Base-by-base conservation (phyloP, 1,140 invertebrate genomes). In the Drosophila nikananu region DNA sequence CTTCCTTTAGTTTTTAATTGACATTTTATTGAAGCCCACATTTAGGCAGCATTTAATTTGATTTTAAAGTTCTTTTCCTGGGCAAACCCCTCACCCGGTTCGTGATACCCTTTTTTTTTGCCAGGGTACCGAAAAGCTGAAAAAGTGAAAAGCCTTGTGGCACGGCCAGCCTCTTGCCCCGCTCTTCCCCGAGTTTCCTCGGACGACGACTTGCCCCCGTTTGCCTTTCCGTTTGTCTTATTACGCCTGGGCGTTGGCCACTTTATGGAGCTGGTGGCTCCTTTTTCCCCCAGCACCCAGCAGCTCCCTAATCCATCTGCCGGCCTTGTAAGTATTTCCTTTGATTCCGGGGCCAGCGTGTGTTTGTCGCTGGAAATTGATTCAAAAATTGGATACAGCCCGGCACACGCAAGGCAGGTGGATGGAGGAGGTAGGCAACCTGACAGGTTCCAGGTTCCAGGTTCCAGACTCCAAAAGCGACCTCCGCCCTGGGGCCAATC, bases 331-430 rank as follows among this genome's bases (percentile, higher is more conserved):
- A 59, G 54, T 57, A 51, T 55, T 67, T 57, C 54, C 42, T 54
- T 77, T 77, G 74, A 58, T 74, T 74, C 59, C 21, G 21, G 32
- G 37, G 42, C 32, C 51, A 58, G 68, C 60, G 72, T 81, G 73
- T 81, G 81, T 71, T 87, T 89, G 84, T 80, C 80, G 64, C 58
- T 49, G 79, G 48, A 74, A 87, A 89, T 83, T 74, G 80, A 87
- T 83, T 83, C 80, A 80, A 80, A 77, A 80, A 74, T 71, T 71
- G 80, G 57, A 65, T 77, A 70, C 72, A 63, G 67, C 49, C 6
- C 6, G 17, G 44, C 13, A 8, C 5, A 19, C 12, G 32, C 76
- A 76, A 76, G 55, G 46, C 67, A 60, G 42, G 63, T 64, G 64
- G 23, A 54, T 2, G 32, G 32, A 10, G 27, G 37, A 58, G 23